Percentiles rank a stretch among this genome's conserved stretches.
Evolutionary conservation across 2,888 invertebrate genomes (phyloP).

Genomic region (Cantharis rufa): DNA sequence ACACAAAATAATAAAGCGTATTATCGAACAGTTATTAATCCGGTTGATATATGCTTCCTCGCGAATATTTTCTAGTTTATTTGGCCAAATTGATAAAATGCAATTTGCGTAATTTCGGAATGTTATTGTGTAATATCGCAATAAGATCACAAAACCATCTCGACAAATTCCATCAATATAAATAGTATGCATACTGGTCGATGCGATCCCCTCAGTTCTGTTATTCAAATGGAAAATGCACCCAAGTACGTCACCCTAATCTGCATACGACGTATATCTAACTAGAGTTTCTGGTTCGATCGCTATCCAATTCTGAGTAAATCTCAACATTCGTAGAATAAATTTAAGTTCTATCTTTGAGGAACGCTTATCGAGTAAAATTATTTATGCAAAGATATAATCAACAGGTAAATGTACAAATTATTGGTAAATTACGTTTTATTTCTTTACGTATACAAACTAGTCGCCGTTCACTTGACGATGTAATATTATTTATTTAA

Average conservation of each 20-base stretch:
- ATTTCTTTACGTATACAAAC: background rate
- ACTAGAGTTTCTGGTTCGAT: slow-evolving; percentile 16
- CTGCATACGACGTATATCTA: slow-evolving; percentile 21
- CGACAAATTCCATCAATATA: slow-evolving; percentile 10
- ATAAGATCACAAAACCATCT: background rate
- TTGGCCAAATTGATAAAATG: background rate
- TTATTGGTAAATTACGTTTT: background rate
- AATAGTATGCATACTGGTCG: slow-evolving; percentile 4
- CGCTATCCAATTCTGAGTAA: slow-evolving; percentile 22
- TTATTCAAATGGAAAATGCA: slow-evolving; percentile 23
- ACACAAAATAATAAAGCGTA: background rate
- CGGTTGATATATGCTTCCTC: background rate
- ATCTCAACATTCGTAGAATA: slow-evolving; percentile 15
- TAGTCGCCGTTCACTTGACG: background rate
- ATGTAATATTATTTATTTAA: background rate
- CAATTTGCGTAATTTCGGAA: background rate
- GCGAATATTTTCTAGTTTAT: background rate
- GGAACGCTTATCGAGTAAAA: background rate
- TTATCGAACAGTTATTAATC: background rate
- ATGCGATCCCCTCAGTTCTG: slow-evolving; percentile 15
- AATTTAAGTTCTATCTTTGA: slow-evolving; percentile 9
- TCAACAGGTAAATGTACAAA: background rate
- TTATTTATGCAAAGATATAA: background rate
- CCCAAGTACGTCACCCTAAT: slow-evolving; percentile 21
- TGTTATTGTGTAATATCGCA: background rate